phyloP scores from a whole-genome alignment of 2,113 vertebrate genomes.

The Atractosteus spatula region DNA sequence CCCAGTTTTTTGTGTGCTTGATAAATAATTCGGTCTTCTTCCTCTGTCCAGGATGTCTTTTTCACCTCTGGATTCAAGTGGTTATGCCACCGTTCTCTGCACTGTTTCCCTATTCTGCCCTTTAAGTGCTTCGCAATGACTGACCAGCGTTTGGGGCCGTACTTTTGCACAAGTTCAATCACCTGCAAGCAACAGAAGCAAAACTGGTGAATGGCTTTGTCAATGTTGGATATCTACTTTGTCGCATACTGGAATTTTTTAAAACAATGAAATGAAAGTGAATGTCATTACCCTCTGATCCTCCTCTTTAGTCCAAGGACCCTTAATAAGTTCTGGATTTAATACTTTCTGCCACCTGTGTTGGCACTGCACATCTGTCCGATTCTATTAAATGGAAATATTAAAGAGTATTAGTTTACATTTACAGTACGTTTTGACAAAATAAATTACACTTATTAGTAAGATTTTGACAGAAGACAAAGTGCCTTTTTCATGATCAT shows the following conservation, averaged over 20 bases:
- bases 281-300: slow-evolving; percentile 86
- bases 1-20: slow-evolving; percentile 97
- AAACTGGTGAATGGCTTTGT: not conserved
- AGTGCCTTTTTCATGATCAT: too few relatives aligned
- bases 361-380: slow-evolving; percentile 96
- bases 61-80: slow-evolving; percentile 99
- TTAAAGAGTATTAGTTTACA: not conserved
- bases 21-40: slow-evolving; percentile 98
- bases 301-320: slow-evolving; percentile 98
- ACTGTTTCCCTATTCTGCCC: slow-evolving; percentile 97
- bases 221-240: not conserved
- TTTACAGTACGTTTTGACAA: too few relatives aligned
- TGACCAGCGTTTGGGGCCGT: slow-evolving; percentile 97
- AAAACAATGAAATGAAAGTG: not conserved
- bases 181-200: slow-evolving; percentile 72
- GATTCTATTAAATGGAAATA: slow-evolving; percentile 69
- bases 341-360: slow-evolving; percentile 98
- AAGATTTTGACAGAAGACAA: too few relatives aligned
- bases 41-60: slow-evolving; percentile 99
- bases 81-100: slow-evolving; percentile 98
- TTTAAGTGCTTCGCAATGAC: slow-evolving; percentile 98
- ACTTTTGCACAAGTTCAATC: slow-evolving; percentile 98
- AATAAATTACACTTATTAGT: too few relatives aligned
- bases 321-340: slow-evolving; percentile 98
- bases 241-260: not conserved